phyloP scores from a whole-genome alignment of 2,797 vertebrate genomes.

The Zenarchopterus dispar region DNA sequence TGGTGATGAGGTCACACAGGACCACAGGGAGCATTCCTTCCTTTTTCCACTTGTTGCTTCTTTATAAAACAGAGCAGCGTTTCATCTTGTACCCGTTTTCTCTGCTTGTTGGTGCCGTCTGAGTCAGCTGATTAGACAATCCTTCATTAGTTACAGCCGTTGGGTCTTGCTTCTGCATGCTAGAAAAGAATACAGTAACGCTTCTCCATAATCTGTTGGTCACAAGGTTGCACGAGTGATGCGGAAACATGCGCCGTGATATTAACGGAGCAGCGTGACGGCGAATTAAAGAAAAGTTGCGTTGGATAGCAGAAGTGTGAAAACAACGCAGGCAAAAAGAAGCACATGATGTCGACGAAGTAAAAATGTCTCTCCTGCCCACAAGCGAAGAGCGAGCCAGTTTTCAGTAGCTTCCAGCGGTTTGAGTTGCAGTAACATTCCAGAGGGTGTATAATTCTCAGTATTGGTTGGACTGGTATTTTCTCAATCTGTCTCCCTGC shows the following conservation, averaged over 20 bases:
- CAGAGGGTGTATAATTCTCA: slow-evolving; percentile 54
- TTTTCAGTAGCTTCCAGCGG: slow-evolving; percentile 39
- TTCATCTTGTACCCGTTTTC: slow-evolving; percentile 16
- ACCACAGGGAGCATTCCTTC: not conserved
- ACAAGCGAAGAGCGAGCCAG: slow-evolving; percentile 37
- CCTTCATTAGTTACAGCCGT: not conserved
- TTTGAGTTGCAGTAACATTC: slow-evolving; percentile 59
- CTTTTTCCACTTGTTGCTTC: slow-evolving; percentile 4
- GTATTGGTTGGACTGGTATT: slow-evolving; percentile 58
- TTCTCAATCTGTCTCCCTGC: slow-evolving; percentile 31
- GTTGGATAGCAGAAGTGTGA: slow-evolving; percentile 39
- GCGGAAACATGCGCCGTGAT: slow-evolving; percentile 15
- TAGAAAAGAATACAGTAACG: slow-evolving; percentile 12
- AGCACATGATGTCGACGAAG: slow-evolving; percentile 40
- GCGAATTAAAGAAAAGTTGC: slow-evolving; percentile 21
- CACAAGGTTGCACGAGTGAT: slow-evolving; percentile 21
- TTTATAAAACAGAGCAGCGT: not conserved
- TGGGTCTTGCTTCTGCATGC: not conserved
- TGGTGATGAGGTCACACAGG: not conserved
- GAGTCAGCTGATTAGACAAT: slow-evolving; percentile 33
- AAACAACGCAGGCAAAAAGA: slow-evolving; percentile 33
- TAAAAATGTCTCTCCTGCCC: slow-evolving; percentile 50
- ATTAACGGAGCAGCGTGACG: slow-evolving; percentile 14
- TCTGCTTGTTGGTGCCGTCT: slow-evolving; percentile 16
- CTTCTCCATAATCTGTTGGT: slow-evolving; percentile 32